Evolutionary conservation across 2,113 vertebrate species (phyloP).

Genomic region (Australoheros scitulus): DNA sequence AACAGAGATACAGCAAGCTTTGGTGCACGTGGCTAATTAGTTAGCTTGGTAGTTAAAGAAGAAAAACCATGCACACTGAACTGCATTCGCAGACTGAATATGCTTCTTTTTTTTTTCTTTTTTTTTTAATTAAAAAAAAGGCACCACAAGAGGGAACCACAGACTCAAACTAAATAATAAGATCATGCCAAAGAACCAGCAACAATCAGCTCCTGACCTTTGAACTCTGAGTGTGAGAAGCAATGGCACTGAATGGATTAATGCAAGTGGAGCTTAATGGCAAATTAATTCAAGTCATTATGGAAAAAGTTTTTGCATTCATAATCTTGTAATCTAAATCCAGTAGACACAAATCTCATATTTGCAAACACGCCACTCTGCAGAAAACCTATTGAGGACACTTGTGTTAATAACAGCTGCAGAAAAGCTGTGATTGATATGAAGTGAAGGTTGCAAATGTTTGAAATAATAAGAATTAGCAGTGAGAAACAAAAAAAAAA

Average conservation of each 20-base stretch:
- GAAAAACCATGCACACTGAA: too few species aligned
- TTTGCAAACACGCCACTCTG: neutral
- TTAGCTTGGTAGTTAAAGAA: too few species aligned
- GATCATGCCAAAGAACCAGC: neutral
- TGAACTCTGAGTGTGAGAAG: too few species aligned
- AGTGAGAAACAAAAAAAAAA: accelerated
- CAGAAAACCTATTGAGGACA: neutral
- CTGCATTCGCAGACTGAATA: too few species aligned
- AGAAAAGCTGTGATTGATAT: neutral
- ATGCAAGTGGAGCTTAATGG: too few species aligned
- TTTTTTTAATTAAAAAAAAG: too few species aligned
- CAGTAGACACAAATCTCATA: neutral
- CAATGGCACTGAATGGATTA: too few species aligned
- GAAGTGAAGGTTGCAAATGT: neutral
- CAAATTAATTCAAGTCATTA: neutral
- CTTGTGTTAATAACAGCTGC: neutral
- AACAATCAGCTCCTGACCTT: too few species aligned
- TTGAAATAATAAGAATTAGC: neutral
- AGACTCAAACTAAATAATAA: neutral
- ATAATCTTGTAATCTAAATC: neutral
- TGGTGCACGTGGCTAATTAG: too few species aligned
- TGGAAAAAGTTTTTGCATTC: neutral
- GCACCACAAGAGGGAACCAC: constrained; percentile 42
- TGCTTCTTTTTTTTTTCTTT: too few species aligned
- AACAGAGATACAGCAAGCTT: too few species aligned